Base-by-base conservation (phyloP, 2,113 vertebrate genomes). In the Cichladusa arquata region DNA sequence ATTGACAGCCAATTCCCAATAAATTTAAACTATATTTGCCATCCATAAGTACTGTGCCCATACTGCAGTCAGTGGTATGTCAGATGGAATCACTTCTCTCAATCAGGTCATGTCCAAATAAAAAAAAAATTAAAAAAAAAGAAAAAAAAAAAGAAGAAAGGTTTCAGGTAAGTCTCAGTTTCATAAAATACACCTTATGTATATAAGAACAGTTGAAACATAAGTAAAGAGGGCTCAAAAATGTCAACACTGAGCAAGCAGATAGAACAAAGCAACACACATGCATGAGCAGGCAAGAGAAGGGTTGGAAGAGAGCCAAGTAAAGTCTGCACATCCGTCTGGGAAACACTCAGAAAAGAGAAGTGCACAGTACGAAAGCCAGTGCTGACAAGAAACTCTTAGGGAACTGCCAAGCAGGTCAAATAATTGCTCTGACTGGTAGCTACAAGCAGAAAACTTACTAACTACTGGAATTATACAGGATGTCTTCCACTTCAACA, bases 341-440 rank as follows among this genome's bases (percentile, higher is more conserved):
- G 58, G 28, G 57, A 91, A 96, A 72, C 45, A 76, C 20, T 34
- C 54, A 36, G 71, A 57, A 85, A 88, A 77, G 66, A 88, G 19
- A 71, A 88, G 62, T 3, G 28, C 64, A 88, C n/a, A 60, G 69
- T 38, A 56, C 25, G 76, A 90, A 90, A 88, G 56, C 58, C 79
- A 86, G 87, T 47, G 33, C 53, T 86, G 70, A 94, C 87, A 95
- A 87, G 84, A 87, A 94, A 76, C 34, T 92, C 80, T 34, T 9
- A 16, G 3, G 8, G 33, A 93, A 48, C 66, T 79, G 87, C 70
- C 78, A 93, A 73, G 38, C 58, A 82, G 65, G 78, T 61, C 8
- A 29, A 92, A 78, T n/a, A 78, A 91, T 33, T 87, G 64, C n/a
- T 88, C 76, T 47, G 47, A 94, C 67, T 66, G 38, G 82, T 66